Evolutionary conservation across 2,888 invertebrate genomes (phyloP).

Genomic region (Danaus chrysippus): DNA sequence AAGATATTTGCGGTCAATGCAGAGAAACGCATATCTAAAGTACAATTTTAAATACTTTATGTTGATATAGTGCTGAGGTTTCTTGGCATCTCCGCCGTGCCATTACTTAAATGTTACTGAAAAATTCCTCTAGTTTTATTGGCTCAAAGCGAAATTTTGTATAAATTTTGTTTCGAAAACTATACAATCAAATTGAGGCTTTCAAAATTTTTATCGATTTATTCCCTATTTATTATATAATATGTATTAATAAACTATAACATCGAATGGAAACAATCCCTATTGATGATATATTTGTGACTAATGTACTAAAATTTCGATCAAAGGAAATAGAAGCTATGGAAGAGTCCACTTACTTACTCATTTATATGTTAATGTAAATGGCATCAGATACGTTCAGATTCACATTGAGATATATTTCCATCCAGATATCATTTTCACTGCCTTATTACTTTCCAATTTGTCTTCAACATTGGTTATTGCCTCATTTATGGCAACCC

Average conservation of each 20-base stretch:
- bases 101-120: constrained; percentile 24
- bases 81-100: constrained; percentile 44
- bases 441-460: constrained; percentile 79
- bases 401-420: constrained; percentile 72
- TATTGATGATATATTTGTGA: constrained; percentile 39
- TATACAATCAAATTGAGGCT: not conserved
- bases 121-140: constrained; percentile 20
- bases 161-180: not conserved
- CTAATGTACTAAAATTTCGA: constrained; percentile 46
- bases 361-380: constrained; percentile 77
- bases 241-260: not conserved
- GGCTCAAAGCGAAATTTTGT: constrained; percentile 5
- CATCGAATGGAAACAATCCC: not conserved
- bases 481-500: constrained; percentile 63
- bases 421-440: constrained; percentile 76
- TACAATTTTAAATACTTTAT: constrained; percentile 64
- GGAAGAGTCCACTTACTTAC: constrained; percentile 72
- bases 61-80: constrained; percentile 56
- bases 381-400: constrained; percentile 64
- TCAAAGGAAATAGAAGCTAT: constrained; percentile 56
- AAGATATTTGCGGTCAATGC: constrained; percentile 72
- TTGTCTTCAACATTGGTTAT: constrained; percentile 75
- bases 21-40: constrained; percentile 63
- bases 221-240: too few relatives aligned
- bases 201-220: not conserved